Conservation (phyloP, 2,888 invertebrate genomes). For the Asteroscopus sphinx region DNA sequence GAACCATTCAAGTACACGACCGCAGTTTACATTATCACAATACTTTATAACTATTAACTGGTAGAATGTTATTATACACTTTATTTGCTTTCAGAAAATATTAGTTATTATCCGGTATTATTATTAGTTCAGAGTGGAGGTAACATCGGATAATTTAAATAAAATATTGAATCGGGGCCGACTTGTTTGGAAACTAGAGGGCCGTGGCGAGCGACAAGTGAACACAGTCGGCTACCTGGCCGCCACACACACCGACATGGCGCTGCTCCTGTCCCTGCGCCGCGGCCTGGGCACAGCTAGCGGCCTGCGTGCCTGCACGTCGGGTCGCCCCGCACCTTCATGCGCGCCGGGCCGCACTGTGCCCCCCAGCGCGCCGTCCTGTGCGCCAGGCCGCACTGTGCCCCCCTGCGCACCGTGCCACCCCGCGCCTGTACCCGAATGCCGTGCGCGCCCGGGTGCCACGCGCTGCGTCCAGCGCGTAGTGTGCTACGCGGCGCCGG, state of each 20-base stretch:
- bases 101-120: too few relatives aligned
- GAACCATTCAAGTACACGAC: too few relatives aligned
- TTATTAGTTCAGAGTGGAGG: too few relatives aligned
- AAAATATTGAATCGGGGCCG: neutral
- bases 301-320: neutral
- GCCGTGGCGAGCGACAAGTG: neutral
- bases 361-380: too few relatives aligned
- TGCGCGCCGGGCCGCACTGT: conserved; percentile 1
- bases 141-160: too few relatives aligned
- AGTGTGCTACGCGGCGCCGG: conserved; percentile 64
- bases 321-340: neutral
- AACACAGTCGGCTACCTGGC: neutral
- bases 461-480: conserved; percentile 51
- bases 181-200: neutral
- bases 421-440: conserved; percentile 25
- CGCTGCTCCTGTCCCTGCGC: neutral
- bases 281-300: conserved; percentile 8
- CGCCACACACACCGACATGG: conserved; percentile 33
- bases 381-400: conserved; percentile 3
- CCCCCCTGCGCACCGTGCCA: conserved; percentile 24
- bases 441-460: conserved; percentile 38
- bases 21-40: too few relatives aligned
- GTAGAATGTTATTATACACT: too few relatives aligned
- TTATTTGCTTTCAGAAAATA: too few relatives aligned
- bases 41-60: too few relatives aligned